Conservation (phyloP, 2,797 vertebrate species). For the Trachurus trachurus region DNA sequence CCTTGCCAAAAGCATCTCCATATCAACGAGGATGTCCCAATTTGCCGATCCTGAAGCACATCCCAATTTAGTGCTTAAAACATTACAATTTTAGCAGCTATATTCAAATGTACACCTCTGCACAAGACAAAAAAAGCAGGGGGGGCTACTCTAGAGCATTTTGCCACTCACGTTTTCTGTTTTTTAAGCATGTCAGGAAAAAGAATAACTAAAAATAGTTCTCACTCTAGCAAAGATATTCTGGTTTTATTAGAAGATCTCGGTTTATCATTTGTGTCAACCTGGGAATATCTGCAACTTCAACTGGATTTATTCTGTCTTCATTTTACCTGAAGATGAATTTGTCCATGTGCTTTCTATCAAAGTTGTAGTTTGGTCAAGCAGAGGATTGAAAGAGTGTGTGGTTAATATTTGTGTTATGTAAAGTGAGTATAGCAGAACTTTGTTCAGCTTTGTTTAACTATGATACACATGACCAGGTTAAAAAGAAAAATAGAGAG, state of each 20-base stretch:
- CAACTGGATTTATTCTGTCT: neutral
- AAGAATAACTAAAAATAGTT: neutral
- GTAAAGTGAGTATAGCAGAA: neutral
- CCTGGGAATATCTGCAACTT: neutral
- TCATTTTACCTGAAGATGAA: neutral
- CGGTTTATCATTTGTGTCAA: conserved; percentile 8
- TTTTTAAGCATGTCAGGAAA: neutral
- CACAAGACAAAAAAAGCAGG: neutral
- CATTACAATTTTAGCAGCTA: conserved; percentile 56
- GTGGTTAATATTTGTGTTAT: neutral
- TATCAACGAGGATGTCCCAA: conserved; percentile 72
- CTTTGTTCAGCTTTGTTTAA: neutral
- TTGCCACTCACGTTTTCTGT: conserved; percentile 18
- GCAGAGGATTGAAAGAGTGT: neutral
- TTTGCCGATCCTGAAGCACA: conserved; percentile 71
- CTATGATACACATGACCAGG: neutral
- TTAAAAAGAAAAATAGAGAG: too few species aligned
- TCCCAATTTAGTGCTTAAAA: conserved; percentile 67
- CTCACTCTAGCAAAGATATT: neutral
- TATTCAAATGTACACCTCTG: conserved; percentile 51
- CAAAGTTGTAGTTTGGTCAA: neutral
- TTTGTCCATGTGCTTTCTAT: neutral
- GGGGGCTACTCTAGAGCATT: neutral
- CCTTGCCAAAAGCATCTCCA: conserved; percentile 70
- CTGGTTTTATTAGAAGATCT: neutral